Conservation (phyloP, 2,797 vertebrate genomes). For the Cebuella pygmaea region DNA sequence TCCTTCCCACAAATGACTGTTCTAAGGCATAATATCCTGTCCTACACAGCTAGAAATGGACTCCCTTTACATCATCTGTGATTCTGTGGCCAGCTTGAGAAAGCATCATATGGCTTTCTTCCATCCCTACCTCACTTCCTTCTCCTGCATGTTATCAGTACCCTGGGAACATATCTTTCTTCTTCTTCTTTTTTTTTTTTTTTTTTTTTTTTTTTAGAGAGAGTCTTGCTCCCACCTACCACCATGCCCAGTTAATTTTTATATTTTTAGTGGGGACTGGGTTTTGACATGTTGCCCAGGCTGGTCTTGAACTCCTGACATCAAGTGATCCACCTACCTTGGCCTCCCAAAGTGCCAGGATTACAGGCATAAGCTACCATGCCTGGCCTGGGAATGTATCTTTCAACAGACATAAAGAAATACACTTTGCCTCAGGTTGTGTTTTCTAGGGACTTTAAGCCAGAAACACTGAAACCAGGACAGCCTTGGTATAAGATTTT, state of each 20-base stretch:
- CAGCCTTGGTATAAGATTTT: not conserved
- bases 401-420: not conserved
- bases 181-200: too few relatives aligned
- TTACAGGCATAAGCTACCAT: accelerated
- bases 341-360: not conserved
- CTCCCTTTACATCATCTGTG: not conserved
- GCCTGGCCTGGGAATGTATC: not conserved
- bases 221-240: not conserved
- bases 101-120: not conserved
- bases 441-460: not conserved
- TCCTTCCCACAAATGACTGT: not conserved
- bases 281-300: not conserved
- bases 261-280: not conserved
- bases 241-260: not conserved
- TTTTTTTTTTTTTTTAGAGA: too few relatives aligned
- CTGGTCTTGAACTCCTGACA: not conserved
- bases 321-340: not conserved
- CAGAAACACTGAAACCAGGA: not conserved
- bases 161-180: not conserved
- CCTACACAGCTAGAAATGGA: not conserved
- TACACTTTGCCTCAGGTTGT: not conserved
- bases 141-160: not conserved
- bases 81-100: not conserved
- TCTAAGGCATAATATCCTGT: not conserved
- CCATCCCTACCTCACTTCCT: not conserved